Evolutionary conservation across 2,888 invertebrate genomes (phyloP).

Genomic region (Cremastinae sp.): DNA sequence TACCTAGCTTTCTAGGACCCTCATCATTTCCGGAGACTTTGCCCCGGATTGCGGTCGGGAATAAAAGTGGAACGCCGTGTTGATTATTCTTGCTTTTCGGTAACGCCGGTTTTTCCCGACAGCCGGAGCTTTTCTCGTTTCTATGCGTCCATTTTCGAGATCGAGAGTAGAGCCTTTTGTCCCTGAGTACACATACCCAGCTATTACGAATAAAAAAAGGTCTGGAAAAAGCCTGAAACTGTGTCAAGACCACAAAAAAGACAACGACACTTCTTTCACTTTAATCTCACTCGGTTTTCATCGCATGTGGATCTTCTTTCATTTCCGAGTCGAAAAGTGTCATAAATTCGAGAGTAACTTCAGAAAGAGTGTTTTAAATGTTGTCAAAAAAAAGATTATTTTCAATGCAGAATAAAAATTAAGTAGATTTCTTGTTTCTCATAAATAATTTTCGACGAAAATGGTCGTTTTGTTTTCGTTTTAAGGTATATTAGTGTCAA

Average conservation of each 20-base stretch:
- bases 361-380: too few species aligned
- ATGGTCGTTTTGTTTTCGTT: too few species aligned
- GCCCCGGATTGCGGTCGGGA: conserved; percentile 21
- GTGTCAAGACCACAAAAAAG: conserved; percentile 39
- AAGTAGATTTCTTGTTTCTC: too few species aligned
- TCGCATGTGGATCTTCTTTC: background rate
- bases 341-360: too few species aligned
- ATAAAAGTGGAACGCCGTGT: conserved; percentile 51
- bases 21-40: conserved; percentile 36
- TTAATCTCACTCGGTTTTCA: conserved; percentile 4
- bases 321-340: too few species aligned
- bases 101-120: conserved; percentile 17
- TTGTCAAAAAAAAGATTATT: too few species aligned
- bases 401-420: too few species aligned
- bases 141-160: conserved; percentile 22
- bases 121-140: conserved; percentile 8
- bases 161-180: conserved; percentile 18
- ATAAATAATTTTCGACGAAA: too few species aligned
- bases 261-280: conserved; percentile 28
- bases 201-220: background rate
- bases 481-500: too few species aligned
- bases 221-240: conserved; percentile 19
- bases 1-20: background rate
- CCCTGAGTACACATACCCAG: conserved; percentile 2
- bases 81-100: conserved; percentile 48